phyloP scores from a whole-genome alignment of 2,797 vertebrate genomes.

The Tamandua tetradactyla region DNA sequence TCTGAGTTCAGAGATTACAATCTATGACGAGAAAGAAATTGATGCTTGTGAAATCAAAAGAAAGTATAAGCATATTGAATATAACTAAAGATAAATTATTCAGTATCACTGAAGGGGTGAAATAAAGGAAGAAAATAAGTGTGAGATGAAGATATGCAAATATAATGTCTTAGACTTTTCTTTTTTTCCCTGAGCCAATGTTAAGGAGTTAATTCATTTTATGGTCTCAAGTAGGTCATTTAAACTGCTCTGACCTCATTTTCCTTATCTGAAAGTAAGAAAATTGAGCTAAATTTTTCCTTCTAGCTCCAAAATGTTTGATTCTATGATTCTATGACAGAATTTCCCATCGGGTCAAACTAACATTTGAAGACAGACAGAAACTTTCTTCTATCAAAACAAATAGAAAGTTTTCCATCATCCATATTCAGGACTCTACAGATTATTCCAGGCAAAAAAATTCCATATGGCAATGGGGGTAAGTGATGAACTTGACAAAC shows the following conservation, averaged over 20 bases:
- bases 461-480: background rate
- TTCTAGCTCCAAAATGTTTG: background rate
- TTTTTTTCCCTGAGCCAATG: background rate
- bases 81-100: background rate
- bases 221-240: constrained; percentile 8
- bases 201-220: constrained; percentile 37
- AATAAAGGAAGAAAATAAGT: background rate
- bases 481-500: constrained; percentile 37
- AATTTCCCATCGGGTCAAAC: constrained; percentile 5
- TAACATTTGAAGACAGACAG: background rate
- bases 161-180: background rate
- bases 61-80: background rate
- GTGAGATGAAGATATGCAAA: background rate
- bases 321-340: background rate
- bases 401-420: constrained; percentile 28
- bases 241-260: background rate
- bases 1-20: background rate
- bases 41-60: background rate
- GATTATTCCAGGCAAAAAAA: constrained; percentile 48
- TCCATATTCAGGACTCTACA: constrained; percentile 13
- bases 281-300: background rate
- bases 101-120: background rate
- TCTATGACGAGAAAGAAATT: background rate
- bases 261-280: constrained; percentile 17
- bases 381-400: constrained; percentile 51